Conservation (phyloP, 1,140 invertebrate genomes). For the Contarinia nasturtii region DNA sequence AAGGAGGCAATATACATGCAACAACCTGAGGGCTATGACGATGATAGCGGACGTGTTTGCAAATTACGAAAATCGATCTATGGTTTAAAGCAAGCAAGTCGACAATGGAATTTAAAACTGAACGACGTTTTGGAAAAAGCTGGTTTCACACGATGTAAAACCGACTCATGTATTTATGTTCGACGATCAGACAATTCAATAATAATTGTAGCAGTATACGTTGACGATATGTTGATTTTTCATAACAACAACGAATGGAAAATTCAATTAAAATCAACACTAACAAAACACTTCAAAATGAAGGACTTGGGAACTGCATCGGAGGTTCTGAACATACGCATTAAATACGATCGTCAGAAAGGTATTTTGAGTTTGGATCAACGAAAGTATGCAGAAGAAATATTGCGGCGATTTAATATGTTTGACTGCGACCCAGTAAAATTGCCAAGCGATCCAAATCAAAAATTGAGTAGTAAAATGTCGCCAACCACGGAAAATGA, state of each 20-base stretch:
- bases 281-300: constrained; percentile 11
- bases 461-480: constrained; percentile 2
- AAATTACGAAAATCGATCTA: constrained; percentile 21
- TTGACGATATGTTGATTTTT: neutral
- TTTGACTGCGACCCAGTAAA: constrained; percentile 8
- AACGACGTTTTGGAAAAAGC: constrained; percentile 5
- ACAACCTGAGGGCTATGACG: constrained; percentile 14
- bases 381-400: constrained; percentile 6
- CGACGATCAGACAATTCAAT: neutral
- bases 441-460: constrained; percentile 11
- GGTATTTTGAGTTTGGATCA: constrained; percentile 3
- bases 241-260: constrained; percentile 6
- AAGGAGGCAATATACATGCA: constrained; percentile 21
- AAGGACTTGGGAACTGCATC: constrained; percentile 7
- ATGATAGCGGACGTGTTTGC: constrained; percentile 8
- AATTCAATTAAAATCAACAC: constrained; percentile 5
- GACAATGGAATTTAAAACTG: constrained; percentile 19
- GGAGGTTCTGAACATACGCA: constrained; percentile 12
- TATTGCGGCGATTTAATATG: constrained; percentile 12
- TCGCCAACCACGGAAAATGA: constrained; percentile 2
- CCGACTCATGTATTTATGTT: constrained; percentile 8
- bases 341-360: constrained; percentile 5
- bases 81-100: constrained; percentile 23
- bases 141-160: constrained; percentile 3
- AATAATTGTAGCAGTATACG: neutral